Evolutionary conservation across 2,797 vertebrate genomes (phyloP).

Genomic region (Rhincodon typus): DNA sequence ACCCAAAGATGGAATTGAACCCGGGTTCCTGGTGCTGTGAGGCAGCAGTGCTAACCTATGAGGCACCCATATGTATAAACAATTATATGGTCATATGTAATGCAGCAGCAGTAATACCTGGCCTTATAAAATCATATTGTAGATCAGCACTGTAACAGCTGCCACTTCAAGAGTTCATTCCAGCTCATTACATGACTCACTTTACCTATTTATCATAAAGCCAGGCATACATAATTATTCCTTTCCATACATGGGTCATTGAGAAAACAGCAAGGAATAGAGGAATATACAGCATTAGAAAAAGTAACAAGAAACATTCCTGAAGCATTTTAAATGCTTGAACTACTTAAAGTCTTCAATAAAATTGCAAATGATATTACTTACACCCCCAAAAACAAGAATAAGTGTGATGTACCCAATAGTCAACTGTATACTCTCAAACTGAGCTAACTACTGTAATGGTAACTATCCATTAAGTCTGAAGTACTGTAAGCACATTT

Average conservation of each 20-base stretch:
- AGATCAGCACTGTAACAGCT: conserved; percentile 7
- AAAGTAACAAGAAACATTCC: conserved; percentile 9
- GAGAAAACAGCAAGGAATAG: not conserved
- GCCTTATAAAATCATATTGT: not conserved
- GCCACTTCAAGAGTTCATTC: not conserved
- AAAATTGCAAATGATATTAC: not conserved
- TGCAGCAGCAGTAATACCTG: not conserved
- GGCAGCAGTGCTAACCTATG: no score
- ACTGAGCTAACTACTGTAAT: not conserved
- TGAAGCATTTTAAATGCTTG: not conserved
- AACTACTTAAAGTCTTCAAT: not conserved
- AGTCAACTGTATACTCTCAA: not conserved
- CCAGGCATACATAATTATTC: not conserved
- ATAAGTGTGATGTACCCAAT: not conserved
- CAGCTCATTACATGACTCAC: not conserved
- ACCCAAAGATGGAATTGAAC: no score
- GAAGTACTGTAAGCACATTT: not conserved
- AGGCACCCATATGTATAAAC: not conserved
- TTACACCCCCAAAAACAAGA: not conserved
- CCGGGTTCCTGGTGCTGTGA: no score
- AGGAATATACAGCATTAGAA: not conserved
- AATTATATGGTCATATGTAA: not conserved
- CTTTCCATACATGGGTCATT: not conserved
- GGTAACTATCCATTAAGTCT: not conserved
- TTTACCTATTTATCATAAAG: conserved; percentile 18